Evolutionary conservation across 2,888 invertebrate species (phyloP).

Genomic region (Ectemnius continuus): DNA sequence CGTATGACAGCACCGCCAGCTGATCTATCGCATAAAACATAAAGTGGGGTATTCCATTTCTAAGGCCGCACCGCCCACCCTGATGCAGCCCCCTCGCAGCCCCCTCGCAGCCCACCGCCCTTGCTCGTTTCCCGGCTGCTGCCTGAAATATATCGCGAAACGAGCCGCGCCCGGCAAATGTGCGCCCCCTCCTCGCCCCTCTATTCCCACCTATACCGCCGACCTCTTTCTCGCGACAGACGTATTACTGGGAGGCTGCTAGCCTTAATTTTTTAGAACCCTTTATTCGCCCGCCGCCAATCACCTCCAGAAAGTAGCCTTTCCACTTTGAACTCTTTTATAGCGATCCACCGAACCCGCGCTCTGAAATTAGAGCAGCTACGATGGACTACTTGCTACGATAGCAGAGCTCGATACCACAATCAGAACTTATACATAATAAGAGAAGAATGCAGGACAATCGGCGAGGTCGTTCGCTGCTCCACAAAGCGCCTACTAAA

Average conservation of each 20-base stretch:
- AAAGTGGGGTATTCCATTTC: conserved; percentile 77
- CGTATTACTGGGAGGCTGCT: conserved; percentile 21
- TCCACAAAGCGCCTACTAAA: neutral
- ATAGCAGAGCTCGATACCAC: no score
- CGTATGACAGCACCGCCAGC: conserved; percentile 76
- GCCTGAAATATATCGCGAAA: conserved; percentile 72
- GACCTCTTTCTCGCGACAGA: conserved; percentile 30
- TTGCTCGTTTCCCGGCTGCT: conserved; percentile 40
- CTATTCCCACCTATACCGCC: conserved; percentile 12
- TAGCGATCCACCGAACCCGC: no score
- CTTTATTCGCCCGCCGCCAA: conserved; percentile 17
- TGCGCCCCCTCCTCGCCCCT: conserved; percentile 14
- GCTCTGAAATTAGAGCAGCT: no score
- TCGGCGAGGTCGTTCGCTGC: neutral
- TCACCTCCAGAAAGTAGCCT: neutral
- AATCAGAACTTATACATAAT: no score
- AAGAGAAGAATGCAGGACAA: no score
- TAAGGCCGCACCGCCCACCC: conserved; percentile 65
- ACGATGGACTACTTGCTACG: no score
- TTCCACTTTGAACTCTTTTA: no score
- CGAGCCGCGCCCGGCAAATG: conserved; percentile 59
- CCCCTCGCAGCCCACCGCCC: conserved; percentile 21
- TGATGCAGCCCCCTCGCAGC: conserved; percentile 17
- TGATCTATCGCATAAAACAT: conserved; percentile 78
- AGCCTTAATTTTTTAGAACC: conserved; percentile 55